Percentiles rank a stretch among this genome's conserved stretches.
Evolutionary conservation across 1,140 invertebrate species (phyloP).

Genomic region (Eumaeus atala): DNA sequence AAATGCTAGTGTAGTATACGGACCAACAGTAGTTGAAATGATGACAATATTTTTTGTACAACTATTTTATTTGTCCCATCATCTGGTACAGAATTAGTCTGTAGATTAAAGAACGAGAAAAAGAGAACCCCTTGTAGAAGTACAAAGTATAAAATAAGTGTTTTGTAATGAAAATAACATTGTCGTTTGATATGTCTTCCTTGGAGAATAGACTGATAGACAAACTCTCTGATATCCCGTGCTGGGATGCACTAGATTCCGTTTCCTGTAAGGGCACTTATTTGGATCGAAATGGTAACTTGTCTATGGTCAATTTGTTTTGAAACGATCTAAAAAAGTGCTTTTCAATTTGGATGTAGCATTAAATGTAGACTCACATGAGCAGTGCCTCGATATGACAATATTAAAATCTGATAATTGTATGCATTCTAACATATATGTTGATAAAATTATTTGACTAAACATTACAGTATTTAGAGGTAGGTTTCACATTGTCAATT

Average conservation of each 20-base stretch:
- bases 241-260: slow-evolving; percentile 69
- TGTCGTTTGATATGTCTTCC: slow-evolving; percentile 56
- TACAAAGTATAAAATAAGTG: slow-evolving; percentile 63
- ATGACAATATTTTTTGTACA: slow-evolving; percentile 67
- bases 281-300: slow-evolving; percentile 40
- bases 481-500: background rate
- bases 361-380: slow-evolving; percentile 24
- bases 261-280: slow-evolving; percentile 56
- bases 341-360: slow-evolving; percentile 40
- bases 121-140: slow-evolving; percentile 53
- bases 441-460: slow-evolving; percentile 5
- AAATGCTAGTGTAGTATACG: slow-evolving; percentile 56
- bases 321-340: slow-evolving; percentile 49
- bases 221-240: slow-evolving; percentile 41
- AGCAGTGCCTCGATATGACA: slow-evolving; percentile 32
- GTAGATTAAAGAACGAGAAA: slow-evolving; percentile 36
- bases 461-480: background rate
- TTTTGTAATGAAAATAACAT: slow-evolving; percentile 32
- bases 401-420: slow-evolving; percentile 20
- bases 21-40: slow-evolving; percentile 62
- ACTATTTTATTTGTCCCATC: slow-evolving; percentile 51
- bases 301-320: slow-evolving; percentile 20
- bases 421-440: slow-evolving; percentile 11
- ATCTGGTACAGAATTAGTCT: slow-evolving; percentile 22
- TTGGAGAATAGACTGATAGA: slow-evolving; percentile 59